These are phyloP conservation scores for Sturnira hondurensis DNA, from an alignment of 2,113 vertebrate species.

Conservation along the genomic window DNA sequence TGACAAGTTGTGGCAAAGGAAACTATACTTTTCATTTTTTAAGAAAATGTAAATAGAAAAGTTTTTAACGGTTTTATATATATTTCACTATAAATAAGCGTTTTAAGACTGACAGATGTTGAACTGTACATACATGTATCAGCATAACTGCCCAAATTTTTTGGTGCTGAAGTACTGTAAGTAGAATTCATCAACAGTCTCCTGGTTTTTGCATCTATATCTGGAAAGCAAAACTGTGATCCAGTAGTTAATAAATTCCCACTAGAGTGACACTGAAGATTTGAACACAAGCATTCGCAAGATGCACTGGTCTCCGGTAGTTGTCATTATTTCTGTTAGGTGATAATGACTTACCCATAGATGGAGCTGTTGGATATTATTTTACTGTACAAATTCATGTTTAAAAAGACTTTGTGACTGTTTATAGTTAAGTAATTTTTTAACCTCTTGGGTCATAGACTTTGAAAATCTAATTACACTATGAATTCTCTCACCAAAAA, in stretches of 20 bases:
- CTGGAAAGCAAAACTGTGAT: slow-evolving; percentile 72
- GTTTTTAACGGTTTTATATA: slow-evolving; percentile 87
- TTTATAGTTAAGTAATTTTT: slow-evolving; percentile 51
- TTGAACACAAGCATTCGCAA: slow-evolving; percentile 60
- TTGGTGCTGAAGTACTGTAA: slow-evolving; percentile 85
- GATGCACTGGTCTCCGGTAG: slow-evolving; percentile 6
- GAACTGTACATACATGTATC: slow-evolving; percentile 78
- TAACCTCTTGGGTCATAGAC: slow-evolving; percentile 51
- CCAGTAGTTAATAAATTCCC: slow-evolving; percentile 68
- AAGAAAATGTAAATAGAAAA: slow-evolving; percentile 80
- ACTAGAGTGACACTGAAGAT: slow-evolving; percentile 54
- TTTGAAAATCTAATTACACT: slow-evolving; percentile 44
- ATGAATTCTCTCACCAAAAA: slow-evolving; percentile 61
- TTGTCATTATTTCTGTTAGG: slow-evolving; percentile 27
- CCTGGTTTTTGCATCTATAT: slow-evolving; percentile 76
- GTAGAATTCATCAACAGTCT: slow-evolving; percentile 79
- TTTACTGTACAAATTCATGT: slow-evolving; percentile 29
- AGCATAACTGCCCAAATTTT: slow-evolving; percentile 80
- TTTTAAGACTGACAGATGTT: slow-evolving; percentile 83
- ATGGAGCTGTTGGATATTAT: slow-evolving; percentile 77
- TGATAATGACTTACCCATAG: slow-evolving; percentile 72
- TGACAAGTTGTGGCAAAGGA: slow-evolving; percentile 78
- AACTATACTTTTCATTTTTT: slow-evolving; percentile 70
- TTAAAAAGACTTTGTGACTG: slow-evolving; percentile 48
- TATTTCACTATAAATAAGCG: slow-evolving; percentile 86